A percentile compares a stretch with the other conserved stretches of the same genome.
Evolutionary conservation across 2,797 vertebrate species (phyloP).

Genomic region (Phataginus tricuspis): DNA sequence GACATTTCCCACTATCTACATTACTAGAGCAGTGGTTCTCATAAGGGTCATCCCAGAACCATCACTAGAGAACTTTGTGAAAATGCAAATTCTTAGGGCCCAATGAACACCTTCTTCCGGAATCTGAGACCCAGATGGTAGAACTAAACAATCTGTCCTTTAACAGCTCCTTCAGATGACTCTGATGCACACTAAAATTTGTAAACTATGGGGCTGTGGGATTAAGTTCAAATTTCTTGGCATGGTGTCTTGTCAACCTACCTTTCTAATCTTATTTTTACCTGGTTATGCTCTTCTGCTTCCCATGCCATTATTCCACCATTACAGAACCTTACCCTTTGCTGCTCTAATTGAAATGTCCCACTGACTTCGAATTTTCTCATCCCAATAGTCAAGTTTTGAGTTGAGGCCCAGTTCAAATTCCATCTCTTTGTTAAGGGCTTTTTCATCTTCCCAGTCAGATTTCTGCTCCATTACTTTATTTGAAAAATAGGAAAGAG

Average conservation of each 20-base stretch:
- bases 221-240: not conserved
- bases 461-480: not conserved
- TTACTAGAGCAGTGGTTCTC: not conserved
- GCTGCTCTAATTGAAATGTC: not conserved
- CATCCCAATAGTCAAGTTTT: not conserved
- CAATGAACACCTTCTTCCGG: not conserved
- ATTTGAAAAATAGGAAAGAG: not conserved
- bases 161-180: not conserved
- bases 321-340: not conserved
- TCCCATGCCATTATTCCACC: not conserved
- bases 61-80: not conserved
- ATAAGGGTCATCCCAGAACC: not conserved
- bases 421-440: not conserved
- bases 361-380: not conserved
- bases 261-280: slow-evolving; percentile 24
- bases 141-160: not conserved
- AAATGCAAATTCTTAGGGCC: not conserved
- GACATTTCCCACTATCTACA: not conserved
- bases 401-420: not conserved
- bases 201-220: not conserved
- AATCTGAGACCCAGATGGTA: not conserved
- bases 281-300: not conserved
- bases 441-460: not conserved
- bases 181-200: not conserved
- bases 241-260: not conserved